Evolutionary conservation across 2,797 vertebrate species (phyloP), one percentile per base, ranked within the genome.

Genomic region (Sebastes hopkinsi): DNA sequence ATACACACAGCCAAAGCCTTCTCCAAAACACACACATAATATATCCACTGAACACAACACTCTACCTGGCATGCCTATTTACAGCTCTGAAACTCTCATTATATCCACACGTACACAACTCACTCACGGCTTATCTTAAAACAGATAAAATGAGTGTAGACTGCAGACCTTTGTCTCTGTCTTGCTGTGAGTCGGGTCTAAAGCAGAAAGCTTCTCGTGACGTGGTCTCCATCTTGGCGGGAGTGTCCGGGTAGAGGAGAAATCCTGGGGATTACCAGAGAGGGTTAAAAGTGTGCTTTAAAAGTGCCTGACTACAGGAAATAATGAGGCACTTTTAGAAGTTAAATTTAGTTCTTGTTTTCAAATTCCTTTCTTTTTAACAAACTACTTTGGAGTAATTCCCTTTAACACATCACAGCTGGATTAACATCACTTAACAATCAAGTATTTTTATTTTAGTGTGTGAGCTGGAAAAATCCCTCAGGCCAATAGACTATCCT

Each of bases 201-300:
- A 90, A 92, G 60, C 84, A 69, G 79, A 94, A 93, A 42, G 94
- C 95, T 58, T 88, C 88, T 23, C 67, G 91, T 61, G 92, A 95
- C 12, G 94, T 96, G 8, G 93, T 95, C 82, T 94, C 91, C 92
- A 96, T 92, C 66, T 89, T 94, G 65, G 92, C 70, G 22, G 73
- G 93, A 85, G 93, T 88, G 83, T 93, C 94, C 2, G 92, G 95
- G 75, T 94, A 94, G 62, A 95, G 92, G 38, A 94, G 81, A 60
- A 91, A 83, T 30, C 94, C 94, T 95, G 60, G 16, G 61, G 52
- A 42, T 42, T 42, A 36, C 64, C n/a, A 66, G 9, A 60, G 22
- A 61, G 8, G n/a, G 64, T 54, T 8, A 52, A 66, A 54, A 6
- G 14, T n/a, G 14, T 34, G 5, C 9, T 68, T 67, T 27, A 68